Conservation (phyloP, 2,113 vertebrate genomes). For the Odontesthes bonariensis region DNA sequence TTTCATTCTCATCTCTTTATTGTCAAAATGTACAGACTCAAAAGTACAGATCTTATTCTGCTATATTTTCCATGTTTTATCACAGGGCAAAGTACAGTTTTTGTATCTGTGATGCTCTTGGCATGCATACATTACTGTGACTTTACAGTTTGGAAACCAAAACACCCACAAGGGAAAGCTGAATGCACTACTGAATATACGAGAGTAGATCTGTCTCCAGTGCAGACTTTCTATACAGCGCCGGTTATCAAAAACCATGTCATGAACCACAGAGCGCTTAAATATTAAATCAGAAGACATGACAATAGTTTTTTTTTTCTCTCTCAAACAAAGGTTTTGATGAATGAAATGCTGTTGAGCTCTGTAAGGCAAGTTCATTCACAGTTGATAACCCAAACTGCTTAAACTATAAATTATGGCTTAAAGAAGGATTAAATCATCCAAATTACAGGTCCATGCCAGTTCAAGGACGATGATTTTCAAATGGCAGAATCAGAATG, state of each 20-base stretch:
- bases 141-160: conserved; percentile 48
- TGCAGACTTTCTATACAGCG: background rate
- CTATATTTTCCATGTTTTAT: conserved; percentile 9
- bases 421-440: background rate
- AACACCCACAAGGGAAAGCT: conserved; percentile 51
- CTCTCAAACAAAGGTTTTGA: background rate
- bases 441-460: background rate
- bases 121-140: conserved; percentile 46
- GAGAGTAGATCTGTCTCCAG: conserved; percentile 10
- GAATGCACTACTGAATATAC: conserved; percentile 12
- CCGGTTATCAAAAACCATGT: background rate
- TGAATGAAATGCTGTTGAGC: background rate
- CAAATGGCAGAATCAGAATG: background rate
- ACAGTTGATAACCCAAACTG: background rate
- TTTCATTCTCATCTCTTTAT: conserved; percentile 42
- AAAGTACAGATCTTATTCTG: conserved; percentile 31
- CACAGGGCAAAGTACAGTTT: conserved; percentile 32
- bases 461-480: background rate
- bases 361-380: background rate
- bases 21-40: conserved; percentile 54
- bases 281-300: conserved; percentile 10
- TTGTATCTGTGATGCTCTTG: conserved; percentile 32
- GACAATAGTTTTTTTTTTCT: background rate
- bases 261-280: background rate
- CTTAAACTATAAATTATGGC: conserved; percentile 10